phyloP scores from a whole-genome alignment of 2,113 vertebrate species.

The Phalacrocorax carbo region DNA sequence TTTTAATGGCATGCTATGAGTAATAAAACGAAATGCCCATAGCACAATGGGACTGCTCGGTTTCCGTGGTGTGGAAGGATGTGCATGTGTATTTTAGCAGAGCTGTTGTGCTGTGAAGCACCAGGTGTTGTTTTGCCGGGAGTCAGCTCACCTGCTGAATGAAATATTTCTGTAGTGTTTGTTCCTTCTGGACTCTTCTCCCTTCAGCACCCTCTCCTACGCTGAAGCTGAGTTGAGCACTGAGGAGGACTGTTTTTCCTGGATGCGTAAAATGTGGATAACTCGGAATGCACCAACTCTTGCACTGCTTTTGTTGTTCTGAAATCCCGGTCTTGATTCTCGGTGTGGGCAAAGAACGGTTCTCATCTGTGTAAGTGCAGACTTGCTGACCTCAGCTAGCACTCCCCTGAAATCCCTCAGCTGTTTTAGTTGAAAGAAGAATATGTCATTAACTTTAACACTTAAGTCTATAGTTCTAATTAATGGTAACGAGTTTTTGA shows the following conservation, averaged over 20 bases:
- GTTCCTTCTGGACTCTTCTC: neutral
- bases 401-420: neutral
- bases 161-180: neutral
- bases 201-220: neutral
- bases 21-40: neutral
- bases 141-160: neutral
- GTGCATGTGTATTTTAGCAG: neutral
- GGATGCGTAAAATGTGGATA: neutral
- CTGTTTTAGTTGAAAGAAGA: neutral
- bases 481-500: neutral
- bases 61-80: neutral
- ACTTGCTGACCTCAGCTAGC: neutral
- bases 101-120: neutral
- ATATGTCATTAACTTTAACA: neutral
- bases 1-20: neutral
- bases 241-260: neutral
- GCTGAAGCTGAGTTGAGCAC: neutral
- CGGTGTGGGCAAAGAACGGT: neutral
- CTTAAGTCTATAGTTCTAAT: neutral
- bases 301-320: neutral
- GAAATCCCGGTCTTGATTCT: neutral
- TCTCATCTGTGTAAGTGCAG: neutral
- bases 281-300: neutral
- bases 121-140: neutral
- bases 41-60: accelerated